A percentile compares a stretch with the other conserved stretches of the same genome.
These are phyloP conservation scores for Macrotus californicus DNA, from an alignment of 2,113 vertebrate genomes.

Conservation along the genomic window DNA sequence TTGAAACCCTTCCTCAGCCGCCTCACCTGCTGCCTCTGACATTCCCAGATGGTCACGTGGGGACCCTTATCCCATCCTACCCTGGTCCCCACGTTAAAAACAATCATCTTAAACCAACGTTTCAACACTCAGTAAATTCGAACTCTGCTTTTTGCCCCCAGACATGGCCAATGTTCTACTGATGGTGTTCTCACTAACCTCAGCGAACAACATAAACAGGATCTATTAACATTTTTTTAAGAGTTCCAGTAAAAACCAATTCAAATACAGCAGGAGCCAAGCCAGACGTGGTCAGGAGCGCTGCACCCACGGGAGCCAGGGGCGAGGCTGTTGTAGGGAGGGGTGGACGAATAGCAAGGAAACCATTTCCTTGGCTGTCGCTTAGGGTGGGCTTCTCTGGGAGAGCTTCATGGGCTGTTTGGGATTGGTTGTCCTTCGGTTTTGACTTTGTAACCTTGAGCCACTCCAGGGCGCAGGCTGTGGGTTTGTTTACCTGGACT, in stretches of 20 bases:
- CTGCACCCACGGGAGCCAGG: not conserved
- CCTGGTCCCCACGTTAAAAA: not conserved
- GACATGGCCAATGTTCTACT: not conserved
- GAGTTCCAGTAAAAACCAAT: not conserved
- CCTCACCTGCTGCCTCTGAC: not conserved
- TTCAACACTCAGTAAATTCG: not conserved
- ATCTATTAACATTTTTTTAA: not conserved
- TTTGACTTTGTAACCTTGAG: not conserved
- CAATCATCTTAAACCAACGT: not conserved
- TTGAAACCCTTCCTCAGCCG: not conserved
- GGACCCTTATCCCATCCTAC: accelerated
- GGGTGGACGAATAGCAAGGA: too few species aligned
- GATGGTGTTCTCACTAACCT: not conserved
- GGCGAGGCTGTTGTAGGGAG: not conserved
- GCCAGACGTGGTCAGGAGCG: not conserved
- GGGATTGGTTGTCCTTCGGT: not conserved
- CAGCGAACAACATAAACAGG: not conserved
- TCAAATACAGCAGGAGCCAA: not conserved
- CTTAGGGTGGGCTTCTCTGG: not conserved
- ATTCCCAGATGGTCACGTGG: not conserved
- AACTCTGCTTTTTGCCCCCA: not conserved
- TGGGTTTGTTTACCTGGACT: not conserved
- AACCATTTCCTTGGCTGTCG: not conserved
- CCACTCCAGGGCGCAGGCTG: not conserved
- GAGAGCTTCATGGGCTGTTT: not conserved